These are phyloP conservation scores for Phalacrocorax pelagicus DNA, from an alignment of 2,113 vertebrate species.

Conservation along the genomic window DNA sequence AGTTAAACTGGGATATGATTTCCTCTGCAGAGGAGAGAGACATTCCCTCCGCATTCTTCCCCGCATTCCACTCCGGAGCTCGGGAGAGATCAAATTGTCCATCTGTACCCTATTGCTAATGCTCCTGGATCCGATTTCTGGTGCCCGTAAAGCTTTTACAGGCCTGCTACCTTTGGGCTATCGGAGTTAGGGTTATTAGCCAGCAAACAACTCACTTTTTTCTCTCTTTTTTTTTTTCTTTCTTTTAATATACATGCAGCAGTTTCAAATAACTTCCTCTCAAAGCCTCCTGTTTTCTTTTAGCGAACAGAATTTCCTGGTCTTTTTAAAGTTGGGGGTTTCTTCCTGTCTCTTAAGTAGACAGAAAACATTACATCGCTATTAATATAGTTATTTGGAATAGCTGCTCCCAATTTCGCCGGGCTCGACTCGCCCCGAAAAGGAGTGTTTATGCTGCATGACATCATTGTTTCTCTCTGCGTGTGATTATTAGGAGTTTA, in stretches of 20 bases:
- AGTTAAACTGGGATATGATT: constrained; percentile 30
- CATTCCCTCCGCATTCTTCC: constrained; percentile 13
- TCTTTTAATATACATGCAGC: not conserved
- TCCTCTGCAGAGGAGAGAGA: not conserved
- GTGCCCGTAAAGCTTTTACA: constrained; percentile 17
- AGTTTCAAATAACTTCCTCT: not conserved
- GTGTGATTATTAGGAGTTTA: not conserved
- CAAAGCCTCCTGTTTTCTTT: not conserved
- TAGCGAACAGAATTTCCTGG: not conserved
- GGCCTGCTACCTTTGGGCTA: not conserved
- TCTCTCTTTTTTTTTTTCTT: no score
- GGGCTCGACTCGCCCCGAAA: not conserved
- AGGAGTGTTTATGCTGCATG: not conserved
- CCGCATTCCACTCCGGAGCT: constrained; percentile 18
- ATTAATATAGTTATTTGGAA: not conserved
- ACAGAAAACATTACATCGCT: not conserved
- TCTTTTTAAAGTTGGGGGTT: not conserved
- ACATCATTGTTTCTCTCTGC: not conserved
- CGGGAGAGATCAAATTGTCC: constrained; percentile 26
- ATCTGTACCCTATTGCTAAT: not conserved
- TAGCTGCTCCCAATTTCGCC: not conserved
- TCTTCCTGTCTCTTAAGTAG: not conserved
- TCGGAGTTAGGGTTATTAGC: not conserved
- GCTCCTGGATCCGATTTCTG: constrained; percentile 6
- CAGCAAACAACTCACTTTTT: constrained; percentile 1